phyloP scores from a whole-genome alignment of 2,113 vertebrate species.

The Tragelaphus buxtoni region DNA sequence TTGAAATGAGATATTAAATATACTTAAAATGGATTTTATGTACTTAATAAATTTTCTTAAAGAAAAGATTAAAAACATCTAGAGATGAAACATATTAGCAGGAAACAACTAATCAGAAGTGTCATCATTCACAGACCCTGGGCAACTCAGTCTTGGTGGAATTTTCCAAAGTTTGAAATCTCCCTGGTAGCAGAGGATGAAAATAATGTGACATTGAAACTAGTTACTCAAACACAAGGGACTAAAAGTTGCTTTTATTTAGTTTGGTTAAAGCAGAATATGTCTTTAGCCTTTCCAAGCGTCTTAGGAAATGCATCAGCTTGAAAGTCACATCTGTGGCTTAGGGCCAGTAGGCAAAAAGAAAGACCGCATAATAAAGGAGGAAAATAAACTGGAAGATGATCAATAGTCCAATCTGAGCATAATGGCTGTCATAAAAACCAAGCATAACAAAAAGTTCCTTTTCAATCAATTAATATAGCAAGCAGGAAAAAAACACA shows the following conservation, averaged over 20 bases:
- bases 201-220: conserved; percentile 99
- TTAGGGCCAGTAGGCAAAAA: conserved; percentile 95
- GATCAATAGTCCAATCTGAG: conserved; percentile 96
- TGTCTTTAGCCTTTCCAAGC: conserved; percentile 92
- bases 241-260: conserved; percentile 98
- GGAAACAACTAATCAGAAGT: conserved; percentile 45
- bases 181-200: conserved; percentile 95
- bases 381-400: conserved; percentile 99
- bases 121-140: background rate
- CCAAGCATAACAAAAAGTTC: conserved; percentile 97
- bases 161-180: conserved; percentile 91
- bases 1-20: conserved; percentile 63
- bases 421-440: conserved; percentile 92
- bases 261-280: conserved; percentile 97
- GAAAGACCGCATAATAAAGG: conserved; percentile 98
- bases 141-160: conserved; percentile 88
- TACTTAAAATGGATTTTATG: conserved; percentile 51
- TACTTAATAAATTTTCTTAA: conserved; percentile 59
- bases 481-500: conserved; percentile 97
- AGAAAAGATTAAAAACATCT: conserved; percentile 63
- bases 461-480: conserved; percentile 90
- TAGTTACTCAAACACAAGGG: conserved; percentile 96
- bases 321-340: conserved; percentile 97
- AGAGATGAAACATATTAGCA: conserved; percentile 68
- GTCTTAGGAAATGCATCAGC: conserved; percentile 94